Evolutionary conservation across 1,140 invertebrate genomes (phyloP).

Genomic region (Bombus vancouverensis): DNA sequence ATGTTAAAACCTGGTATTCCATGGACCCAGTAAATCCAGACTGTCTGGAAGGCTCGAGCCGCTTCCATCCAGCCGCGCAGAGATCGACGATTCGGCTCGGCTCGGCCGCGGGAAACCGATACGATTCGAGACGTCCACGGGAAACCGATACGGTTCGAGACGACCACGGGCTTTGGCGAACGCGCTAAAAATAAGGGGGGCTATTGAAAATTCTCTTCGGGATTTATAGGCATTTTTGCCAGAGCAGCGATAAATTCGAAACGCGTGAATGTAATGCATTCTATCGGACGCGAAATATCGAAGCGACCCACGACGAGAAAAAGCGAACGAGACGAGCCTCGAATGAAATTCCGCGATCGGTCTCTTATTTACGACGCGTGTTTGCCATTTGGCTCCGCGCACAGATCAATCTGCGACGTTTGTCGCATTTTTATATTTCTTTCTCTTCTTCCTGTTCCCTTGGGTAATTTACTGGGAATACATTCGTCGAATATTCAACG

Average conservation of each 20-base stretch:
- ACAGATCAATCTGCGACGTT: background rate
- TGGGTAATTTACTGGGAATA: background rate
- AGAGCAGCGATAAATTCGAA: constrained; percentile 12
- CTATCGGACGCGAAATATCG: constrained; percentile 20
- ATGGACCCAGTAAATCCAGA: constrained; percentile 26
- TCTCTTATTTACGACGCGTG: constrained; percentile 16
- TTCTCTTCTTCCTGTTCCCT: background rate
- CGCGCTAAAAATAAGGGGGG: constrained; percentile 8
- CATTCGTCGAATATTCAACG: background rate
- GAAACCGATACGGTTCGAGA: constrained; percentile 1
- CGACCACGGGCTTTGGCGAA: background rate
- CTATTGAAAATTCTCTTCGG: constrained; percentile 26
- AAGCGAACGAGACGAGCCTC: too few species aligned
- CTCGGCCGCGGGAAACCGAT: background rate
- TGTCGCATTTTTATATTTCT: background rate
- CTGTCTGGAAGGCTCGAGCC: background rate
- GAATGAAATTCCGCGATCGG: constrained; percentile 20
- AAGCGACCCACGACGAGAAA: background rate
- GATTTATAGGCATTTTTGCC: constrained; percentile 44
- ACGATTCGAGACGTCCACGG: background rate
- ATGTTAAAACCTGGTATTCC: constrained; percentile 46
- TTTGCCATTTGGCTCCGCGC: background rate
- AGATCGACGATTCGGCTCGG: constrained; percentile 37
- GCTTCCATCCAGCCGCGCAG: background rate
- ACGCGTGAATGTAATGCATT: background rate